Conservation (phyloP, 2,888 invertebrate species). For the Acheta domesticus region DNA sequence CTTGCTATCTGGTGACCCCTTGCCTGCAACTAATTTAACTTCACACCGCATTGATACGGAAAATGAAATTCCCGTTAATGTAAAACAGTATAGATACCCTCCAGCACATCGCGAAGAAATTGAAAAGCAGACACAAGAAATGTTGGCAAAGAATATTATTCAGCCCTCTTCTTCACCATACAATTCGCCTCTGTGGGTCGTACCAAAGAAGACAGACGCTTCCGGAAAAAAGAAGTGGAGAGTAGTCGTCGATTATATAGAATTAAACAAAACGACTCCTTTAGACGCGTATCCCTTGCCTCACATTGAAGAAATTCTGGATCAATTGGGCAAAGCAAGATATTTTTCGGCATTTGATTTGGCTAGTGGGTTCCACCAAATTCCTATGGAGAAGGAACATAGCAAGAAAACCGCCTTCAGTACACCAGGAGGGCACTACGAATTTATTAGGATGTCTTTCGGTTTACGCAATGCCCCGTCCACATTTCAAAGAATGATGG, state of each 20-base stretch:
- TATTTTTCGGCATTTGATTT: not conserved
- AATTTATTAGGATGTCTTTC: not conserved
- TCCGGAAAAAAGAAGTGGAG: not conserved
- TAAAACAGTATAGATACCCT: not conserved
- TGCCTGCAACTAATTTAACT: not conserved
- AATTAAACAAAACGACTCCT: not conserved
- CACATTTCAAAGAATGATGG: not conserved
- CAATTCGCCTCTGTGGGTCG: not conserved
- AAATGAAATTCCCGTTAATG: not conserved
- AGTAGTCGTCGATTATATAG: not conserved
- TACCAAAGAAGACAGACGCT: not conserved
- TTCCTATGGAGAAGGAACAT: not conserved
- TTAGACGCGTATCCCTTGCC: not conserved
- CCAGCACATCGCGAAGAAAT: no score
- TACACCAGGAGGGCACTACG: not conserved
- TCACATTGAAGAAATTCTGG: not conserved
- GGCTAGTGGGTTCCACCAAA: not conserved
- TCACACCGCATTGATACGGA: not conserved
- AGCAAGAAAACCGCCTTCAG: not conserved
- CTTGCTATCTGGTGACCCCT: not conserved
- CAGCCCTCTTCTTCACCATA: not conserved
- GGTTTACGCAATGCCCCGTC: not conserved
- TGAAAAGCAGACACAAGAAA: no score
- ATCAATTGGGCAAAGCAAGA: not conserved
- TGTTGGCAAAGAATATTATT: not conserved